Evolutionary conservation across 2,797 vertebrate genomes (phyloP).

Genomic region (Leucoraja ocellata): DNA sequence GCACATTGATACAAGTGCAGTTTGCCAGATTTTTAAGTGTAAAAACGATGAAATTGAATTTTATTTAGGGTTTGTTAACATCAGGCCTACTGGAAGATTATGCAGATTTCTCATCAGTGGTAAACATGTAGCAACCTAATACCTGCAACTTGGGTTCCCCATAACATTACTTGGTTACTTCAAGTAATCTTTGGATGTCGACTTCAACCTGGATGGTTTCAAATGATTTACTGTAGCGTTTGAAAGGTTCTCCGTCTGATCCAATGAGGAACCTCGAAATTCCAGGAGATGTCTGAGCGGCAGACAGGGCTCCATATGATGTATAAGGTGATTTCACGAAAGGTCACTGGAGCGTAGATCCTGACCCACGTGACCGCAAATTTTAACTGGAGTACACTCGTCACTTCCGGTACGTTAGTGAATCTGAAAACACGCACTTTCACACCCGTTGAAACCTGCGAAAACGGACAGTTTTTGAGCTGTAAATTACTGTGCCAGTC

Average conservation of each 20-base stretch:
- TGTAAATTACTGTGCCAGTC: too few relatives aligned
- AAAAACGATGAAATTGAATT: background rate
- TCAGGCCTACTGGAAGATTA: background rate
- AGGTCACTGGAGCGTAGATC: too few relatives aligned
- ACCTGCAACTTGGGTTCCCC: background rate
- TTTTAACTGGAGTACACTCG: too few relatives aligned
- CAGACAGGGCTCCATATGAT: slow-evolving; percentile 81
- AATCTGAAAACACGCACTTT: too few relatives aligned
- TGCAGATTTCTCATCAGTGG: background rate
- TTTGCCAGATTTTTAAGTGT: background rate
- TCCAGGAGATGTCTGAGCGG: slow-evolving; percentile 86
- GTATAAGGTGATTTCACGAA: slow-evolving; percentile 44
- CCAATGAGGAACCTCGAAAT: slow-evolving; percentile 93
- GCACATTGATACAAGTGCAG: background rate
- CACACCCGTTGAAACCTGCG: too few relatives aligned
- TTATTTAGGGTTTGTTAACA: background rate
- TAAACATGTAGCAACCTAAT: background rate
- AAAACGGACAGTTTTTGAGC: too few relatives aligned
- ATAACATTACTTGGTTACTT: slow-evolving; percentile 76
- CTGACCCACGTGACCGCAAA: too few relatives aligned
- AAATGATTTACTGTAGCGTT: slow-evolving; percentile 82
- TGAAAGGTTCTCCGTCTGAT: slow-evolving; percentile 90
- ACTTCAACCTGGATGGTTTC: slow-evolving; percentile 80
- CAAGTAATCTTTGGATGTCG: slow-evolving; percentile 86
- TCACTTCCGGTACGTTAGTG: too few relatives aligned